These are phyloP conservation scores for Leucoraja erinaceus DNA, from an alignment of 2,113 vertebrate species.

Conservation along the genomic window DNA sequence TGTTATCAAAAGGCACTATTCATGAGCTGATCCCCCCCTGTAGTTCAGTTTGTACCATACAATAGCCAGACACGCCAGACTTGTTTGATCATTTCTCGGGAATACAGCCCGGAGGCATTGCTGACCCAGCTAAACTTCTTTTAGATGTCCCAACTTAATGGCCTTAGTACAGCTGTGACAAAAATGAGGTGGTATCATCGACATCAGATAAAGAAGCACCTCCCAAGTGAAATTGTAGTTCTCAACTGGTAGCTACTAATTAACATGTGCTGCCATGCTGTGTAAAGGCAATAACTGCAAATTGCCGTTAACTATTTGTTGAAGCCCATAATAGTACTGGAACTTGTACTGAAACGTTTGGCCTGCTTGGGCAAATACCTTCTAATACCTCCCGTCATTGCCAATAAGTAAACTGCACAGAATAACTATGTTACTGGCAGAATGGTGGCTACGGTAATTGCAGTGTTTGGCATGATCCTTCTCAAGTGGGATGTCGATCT, in stretches of 20 bases:
- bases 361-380: background rate
- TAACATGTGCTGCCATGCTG: background rate
- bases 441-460: background rate
- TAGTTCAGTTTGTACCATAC: background rate
- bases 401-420: background rate
- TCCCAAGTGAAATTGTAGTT: background rate
- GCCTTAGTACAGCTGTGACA: constrained; percentile 1
- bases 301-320: constrained; percentile 20
- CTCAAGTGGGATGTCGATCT: background rate
- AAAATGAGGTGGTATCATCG: background rate
- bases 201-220: constrained; percentile 17
- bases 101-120: background rate
- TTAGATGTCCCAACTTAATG: background rate
- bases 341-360: background rate
- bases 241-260: background rate
- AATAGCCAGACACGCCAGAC: background rate
- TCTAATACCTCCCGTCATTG: background rate
- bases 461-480: background rate
- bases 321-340: background rate
- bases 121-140: background rate
- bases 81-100: background rate
- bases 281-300: background rate
- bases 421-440: background rate
- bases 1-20: background rate
- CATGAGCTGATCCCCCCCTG: background rate